Evolutionary conservation across 1,140 invertebrate genomes (phyloP).

Genomic region (Ceratina australensis): DNA sequence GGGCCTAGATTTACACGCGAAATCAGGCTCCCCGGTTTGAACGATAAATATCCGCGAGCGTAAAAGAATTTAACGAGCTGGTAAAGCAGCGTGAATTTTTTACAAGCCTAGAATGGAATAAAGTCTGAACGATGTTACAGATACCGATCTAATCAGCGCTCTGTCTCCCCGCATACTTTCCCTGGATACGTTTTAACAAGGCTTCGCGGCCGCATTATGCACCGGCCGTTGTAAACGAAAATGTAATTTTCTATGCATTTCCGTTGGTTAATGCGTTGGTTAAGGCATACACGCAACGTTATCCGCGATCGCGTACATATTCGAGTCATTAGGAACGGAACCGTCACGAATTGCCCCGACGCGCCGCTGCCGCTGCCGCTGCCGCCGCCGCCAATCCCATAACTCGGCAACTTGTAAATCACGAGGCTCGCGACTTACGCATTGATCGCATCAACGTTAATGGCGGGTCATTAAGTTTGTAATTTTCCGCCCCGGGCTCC

Average conservation of each 20-base stretch:
- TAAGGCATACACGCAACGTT: slow-evolving; percentile 11
- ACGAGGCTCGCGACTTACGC: background rate
- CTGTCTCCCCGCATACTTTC: background rate
- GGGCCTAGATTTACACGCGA: no score
- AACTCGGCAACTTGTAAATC: slow-evolving; percentile 3
- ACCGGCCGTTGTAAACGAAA: slow-evolving; percentile 16
- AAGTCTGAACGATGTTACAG: background rate
- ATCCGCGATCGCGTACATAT: background rate
- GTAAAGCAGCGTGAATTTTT: background rate
- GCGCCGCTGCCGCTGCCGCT: no score
- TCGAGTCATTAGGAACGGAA: slow-evolving; percentile 15
- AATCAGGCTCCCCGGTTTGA: background rate
- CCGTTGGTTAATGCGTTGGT: background rate
- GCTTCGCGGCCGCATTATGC: background rate
- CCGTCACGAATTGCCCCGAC: slow-evolving; percentile 1
- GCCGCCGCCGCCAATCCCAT: background rate
- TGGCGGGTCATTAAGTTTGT: slow-evolving; percentile 19
- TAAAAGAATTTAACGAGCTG: slow-evolving; percentile 7
- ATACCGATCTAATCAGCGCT: background rate
- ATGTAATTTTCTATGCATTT: slow-evolving; percentile 33
- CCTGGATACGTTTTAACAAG: background rate
- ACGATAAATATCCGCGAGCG: background rate
- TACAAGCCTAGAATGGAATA: background rate
- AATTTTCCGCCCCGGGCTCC: background rate
- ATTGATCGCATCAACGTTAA: slow-evolving; percentile 20